A percentile compares a stretch with the other conserved stretches of the same genome.
Conservation (phyloP, 2,888 invertebrate species). For the Rosalia funebris region DNA sequence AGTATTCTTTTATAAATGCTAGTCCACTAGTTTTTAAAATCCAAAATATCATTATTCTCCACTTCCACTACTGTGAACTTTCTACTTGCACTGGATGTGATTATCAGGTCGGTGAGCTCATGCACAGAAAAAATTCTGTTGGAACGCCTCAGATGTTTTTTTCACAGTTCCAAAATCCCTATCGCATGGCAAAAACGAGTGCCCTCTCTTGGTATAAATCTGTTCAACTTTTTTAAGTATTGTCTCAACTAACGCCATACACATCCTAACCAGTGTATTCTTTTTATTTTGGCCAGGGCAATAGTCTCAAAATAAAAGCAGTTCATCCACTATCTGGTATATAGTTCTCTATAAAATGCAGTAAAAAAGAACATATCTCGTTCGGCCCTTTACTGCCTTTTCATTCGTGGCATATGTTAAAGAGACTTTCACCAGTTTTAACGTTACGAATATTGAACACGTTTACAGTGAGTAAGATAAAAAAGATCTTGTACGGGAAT, state of each 20-base stretch:
- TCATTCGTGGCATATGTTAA: slow-evolving; percentile 1
- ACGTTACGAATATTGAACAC: slow-evolving; percentile 5
- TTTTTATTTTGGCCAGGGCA: slow-evolving; percentile 30
- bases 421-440: slow-evolving; percentile 8
- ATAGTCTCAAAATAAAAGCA: slow-evolving; percentile 28
- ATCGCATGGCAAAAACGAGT: not conserved
- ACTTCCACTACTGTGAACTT: slow-evolving; percentile 4
- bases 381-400: slow-evolving; percentile 7
- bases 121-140: slow-evolving; percentile 3
- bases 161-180: not conserved
- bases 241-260: not conserved
- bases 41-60: slow-evolving; percentile 1
- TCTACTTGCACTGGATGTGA: slow-evolving; percentile 5
- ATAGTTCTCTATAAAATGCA: not conserved
- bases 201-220: not conserved
- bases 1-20: slow-evolving; percentile 7
- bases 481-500: slow-evolving; percentile 1
- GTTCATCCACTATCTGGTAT: not conserved
- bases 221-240: not conserved
- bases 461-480: not conserved
- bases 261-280: not conserved
- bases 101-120: slow-evolving; percentile 4
- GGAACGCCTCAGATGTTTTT: slow-evolving; percentile 1
- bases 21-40: slow-evolving; percentile 6
- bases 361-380: slow-evolving; percentile 1